phyloP scores from a whole-genome alignment of 2,888 invertebrate genomes.

The Mesoligia furuncula region DNA sequence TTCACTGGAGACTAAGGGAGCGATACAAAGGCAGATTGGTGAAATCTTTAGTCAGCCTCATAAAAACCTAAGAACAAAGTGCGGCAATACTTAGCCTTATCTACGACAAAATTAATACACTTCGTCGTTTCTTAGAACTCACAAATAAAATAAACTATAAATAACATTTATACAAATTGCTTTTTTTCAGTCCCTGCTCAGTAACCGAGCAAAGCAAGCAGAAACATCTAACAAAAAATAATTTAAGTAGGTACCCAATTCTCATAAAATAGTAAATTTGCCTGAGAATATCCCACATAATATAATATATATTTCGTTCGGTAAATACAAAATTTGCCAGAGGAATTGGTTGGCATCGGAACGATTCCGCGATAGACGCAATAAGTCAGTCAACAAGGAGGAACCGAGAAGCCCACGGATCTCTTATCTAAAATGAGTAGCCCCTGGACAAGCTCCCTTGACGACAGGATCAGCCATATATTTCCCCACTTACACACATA shows the following conservation, averaged over 20 bases:
- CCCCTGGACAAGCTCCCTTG: slow-evolving; percentile 64
- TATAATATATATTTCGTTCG: slow-evolving; percentile 37
- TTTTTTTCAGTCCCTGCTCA: slow-evolving; percentile 3
- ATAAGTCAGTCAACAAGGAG: slow-evolving; percentile 66
- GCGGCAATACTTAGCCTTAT: not conserved
- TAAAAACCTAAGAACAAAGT: too few species aligned
- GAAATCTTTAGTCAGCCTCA: not conserved
- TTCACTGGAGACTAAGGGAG: not conserved
- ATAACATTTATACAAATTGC: slow-evolving; percentile 7
- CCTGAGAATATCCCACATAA: slow-evolving; percentile 17
- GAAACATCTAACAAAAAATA: slow-evolving; percentile 11
- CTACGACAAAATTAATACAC: slow-evolving; percentile 21
- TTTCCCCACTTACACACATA: slow-evolving; percentile 17
- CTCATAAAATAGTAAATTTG: slow-evolving; percentile 40
- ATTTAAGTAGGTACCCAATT: slow-evolving; percentile 14
- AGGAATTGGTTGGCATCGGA: slow-evolving; percentile 43
- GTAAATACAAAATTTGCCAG: slow-evolving; percentile 60
- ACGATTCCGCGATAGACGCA: slow-evolving; percentile 56
- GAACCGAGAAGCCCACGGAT: slow-evolving; percentile 47
- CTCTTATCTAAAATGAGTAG: slow-evolving; percentile 71
- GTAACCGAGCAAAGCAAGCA: slow-evolving; percentile 11
- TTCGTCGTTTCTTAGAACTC: slow-evolving; percentile 4
- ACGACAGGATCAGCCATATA: slow-evolving; percentile 54
- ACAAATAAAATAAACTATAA: slow-evolving; percentile 22
- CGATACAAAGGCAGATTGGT: not conserved